A percentile compares a stretch with the other conserved stretches of the same genome.
Evolutionary conservation across 2,888 invertebrate species (phyloP).

Genomic region (Epinotia nisella): DNA sequence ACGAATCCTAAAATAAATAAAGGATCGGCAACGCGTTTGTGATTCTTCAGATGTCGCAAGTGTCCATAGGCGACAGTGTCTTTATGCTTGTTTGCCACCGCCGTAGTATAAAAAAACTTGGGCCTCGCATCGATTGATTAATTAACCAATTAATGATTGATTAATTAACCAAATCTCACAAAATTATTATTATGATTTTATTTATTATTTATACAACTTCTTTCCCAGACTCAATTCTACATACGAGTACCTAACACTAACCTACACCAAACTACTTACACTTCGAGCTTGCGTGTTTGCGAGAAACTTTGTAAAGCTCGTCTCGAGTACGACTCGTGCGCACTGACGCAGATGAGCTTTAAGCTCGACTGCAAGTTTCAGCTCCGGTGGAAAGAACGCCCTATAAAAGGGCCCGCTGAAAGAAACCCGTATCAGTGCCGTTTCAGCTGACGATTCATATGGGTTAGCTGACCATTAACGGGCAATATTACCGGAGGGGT

Average conservation of each 20-base stretch:
- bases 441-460: conserved; percentile 51
- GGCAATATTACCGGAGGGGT: not conserved
- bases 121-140: too few species aligned
- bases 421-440: conserved; percentile 55
- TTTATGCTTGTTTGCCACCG: too few species aligned
- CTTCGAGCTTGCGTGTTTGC: conserved; percentile 4
- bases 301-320: conserved; percentile 34
- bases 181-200: too few species aligned
- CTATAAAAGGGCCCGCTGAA: conserved; percentile 59
- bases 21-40: too few species aligned
- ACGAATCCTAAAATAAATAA: too few species aligned
- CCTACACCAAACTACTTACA: conserved; percentile 10
- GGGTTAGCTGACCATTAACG: conserved; percentile 5
- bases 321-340: conserved; percentile 56
- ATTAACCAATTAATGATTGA: too few species aligned
- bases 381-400: conserved; percentile 58
- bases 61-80: too few species aligned
- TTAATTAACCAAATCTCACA: too few species aligned
- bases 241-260: not conserved
- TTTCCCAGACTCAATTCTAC: not conserved
- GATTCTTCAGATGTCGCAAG: too few species aligned
- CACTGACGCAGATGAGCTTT: conserved; percentile 57
- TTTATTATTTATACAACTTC: too few species aligned
- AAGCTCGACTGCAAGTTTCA: conserved; percentile 64
- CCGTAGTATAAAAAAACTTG: too few species aligned